phyloP scores from a whole-genome alignment of 2,113 vertebrate species.

The Aviceda subcristata region DNA sequence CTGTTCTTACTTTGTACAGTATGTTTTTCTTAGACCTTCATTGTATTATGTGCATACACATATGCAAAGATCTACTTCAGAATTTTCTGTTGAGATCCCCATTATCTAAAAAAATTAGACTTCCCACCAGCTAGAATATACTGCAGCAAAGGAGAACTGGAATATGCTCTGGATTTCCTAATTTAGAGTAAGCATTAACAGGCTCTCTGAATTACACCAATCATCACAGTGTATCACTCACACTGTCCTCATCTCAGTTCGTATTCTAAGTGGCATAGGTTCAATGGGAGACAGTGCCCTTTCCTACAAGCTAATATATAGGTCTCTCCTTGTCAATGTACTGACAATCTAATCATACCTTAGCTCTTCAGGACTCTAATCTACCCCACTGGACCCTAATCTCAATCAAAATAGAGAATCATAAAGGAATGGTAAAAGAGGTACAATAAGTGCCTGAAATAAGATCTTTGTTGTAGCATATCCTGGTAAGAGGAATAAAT shows the following conservation, averaged over 20 bases:
- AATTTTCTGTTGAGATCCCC: neutral
- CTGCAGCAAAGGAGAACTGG: neutral
- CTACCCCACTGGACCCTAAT: neutral
- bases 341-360: neutral
- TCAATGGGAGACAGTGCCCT: neutral
- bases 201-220: neutral
- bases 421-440: neutral
- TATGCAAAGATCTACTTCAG: neutral
- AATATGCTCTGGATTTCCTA: neutral
- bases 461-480: neutral
- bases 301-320: neutral
- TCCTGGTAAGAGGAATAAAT: neutral
- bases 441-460: neutral
- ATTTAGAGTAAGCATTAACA: neutral
- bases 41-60: neutral
- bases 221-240: neutral
- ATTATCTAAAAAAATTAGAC: neutral
- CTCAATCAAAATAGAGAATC: neutral
- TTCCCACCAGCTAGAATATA: neutral
- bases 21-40: neutral
- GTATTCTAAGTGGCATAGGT: neutral
- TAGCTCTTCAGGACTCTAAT: neutral
- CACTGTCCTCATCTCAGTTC: neutral
- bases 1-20: neutral
- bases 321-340: neutral